A percentile compares a stretch with the other conserved stretches of the same genome.
phyloP scores from a whole-genome alignment of 1,140 invertebrate species.

The Portunus trituberculatus region DNA sequence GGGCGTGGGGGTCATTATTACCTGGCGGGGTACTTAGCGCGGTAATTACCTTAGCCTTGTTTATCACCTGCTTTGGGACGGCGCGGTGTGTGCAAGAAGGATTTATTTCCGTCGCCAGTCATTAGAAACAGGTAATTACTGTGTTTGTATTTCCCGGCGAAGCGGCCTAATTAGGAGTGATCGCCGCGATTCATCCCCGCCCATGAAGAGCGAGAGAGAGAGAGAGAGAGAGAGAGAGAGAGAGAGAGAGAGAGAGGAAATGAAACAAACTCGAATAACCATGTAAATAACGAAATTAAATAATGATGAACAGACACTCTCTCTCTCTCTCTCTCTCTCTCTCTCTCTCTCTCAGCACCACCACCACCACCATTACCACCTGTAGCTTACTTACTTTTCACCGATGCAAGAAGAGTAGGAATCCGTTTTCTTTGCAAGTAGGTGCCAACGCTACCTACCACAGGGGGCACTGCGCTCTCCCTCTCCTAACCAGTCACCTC shows the following conservation, averaged over 20 bases:
- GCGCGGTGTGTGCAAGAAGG: not conserved
- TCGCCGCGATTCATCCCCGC: conserved; percentile 47
- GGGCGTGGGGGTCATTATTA: conserved; percentile 37
- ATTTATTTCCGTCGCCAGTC: conserved; percentile 60
- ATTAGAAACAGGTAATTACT: conserved; percentile 69
- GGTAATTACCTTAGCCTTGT: conserved; percentile 56
- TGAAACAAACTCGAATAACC: not conserved
- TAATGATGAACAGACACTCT: too few species aligned
- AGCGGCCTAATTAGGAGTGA: conserved; percentile 62
- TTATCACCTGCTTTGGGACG: conserved; percentile 40
- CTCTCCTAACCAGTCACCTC: too few species aligned
- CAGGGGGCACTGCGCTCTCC: too few species aligned
- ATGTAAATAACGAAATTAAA: not conserved
- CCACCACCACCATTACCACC: too few species aligned
- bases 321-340: not conserved
- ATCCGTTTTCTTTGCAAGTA: too few species aligned
- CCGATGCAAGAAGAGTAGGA: too few species aligned
- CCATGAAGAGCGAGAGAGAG: not conserved
- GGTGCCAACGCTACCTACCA: too few species aligned
- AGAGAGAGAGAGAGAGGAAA: not conserved
- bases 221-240: too few species aligned
- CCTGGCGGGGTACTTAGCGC: conserved; percentile 53
- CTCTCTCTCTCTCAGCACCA: not conserved
- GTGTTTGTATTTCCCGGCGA: conserved; percentile 61
- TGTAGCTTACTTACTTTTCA: too few species aligned